Evolutionary conservation across 2,797 vertebrate species (phyloP).

Genomic region (Neosalanx taihuensis): DNA sequence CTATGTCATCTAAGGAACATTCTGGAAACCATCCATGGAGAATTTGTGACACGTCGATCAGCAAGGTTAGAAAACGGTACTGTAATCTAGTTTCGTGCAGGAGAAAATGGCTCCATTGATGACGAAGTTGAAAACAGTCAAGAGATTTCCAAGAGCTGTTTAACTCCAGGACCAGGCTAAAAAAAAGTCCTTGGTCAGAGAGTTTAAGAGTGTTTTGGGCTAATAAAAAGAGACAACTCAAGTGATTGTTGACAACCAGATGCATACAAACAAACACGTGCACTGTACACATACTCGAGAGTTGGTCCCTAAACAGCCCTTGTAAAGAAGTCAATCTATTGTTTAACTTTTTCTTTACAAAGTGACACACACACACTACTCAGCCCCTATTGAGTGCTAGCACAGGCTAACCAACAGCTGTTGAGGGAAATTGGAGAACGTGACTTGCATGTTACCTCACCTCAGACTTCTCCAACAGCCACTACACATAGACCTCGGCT

Average conservation of each 20-base stretch:
- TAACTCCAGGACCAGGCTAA: no score
- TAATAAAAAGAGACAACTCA: background rate
- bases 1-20: no score
- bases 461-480: background rate
- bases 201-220: background rate
- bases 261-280: background rate
- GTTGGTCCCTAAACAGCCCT: no score
- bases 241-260: background rate
- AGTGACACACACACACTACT: constrained; percentile 8
- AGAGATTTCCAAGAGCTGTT: no score
- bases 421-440: constrained; percentile 4
- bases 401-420: constrained; percentile 7
- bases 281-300: background rate
- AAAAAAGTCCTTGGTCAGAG: no score
- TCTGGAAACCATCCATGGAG: no score
- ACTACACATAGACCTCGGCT: background rate
- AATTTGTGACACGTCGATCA: no score
- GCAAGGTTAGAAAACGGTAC: no score
- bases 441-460: constrained; percentile 9
- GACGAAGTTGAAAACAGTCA: no score
- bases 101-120: no score
- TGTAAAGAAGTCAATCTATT: no score
- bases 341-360: background rate
- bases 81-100: no score
- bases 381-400: constrained; percentile 8